Evolutionary conservation across 2,888 invertebrate genomes (phyloP), one percentile per base, ranked within the genome.

Genomic region (Drosophila neonasuta): DNA sequence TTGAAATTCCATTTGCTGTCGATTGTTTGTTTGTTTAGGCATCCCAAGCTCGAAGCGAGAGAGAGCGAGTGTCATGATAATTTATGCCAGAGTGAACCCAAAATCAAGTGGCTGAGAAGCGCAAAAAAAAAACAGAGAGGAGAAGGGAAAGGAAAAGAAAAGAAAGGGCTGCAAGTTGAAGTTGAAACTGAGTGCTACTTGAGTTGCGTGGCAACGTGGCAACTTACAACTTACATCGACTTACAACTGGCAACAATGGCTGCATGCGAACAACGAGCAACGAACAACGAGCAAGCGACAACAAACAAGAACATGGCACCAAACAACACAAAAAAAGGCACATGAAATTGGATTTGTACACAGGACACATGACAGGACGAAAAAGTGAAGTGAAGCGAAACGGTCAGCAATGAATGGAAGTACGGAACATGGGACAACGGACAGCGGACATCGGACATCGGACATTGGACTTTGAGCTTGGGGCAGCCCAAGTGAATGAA

Each of bases 311-410:
- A 55, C 49, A 58, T 48, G 39, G 36, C 41, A 44, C 45, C 20
- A 44, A 32, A 45, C 30, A 48, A 55, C 51, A 49, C 32, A 32
- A 44, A 60, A 66, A 60, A 67, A 67, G 60, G 63, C 56, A 63
- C 50, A 66, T 72, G 51, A 79, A 80, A 84, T 80, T 75, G 66
- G 71, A 84, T 81, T 81, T 73, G 68, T 65, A 64, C 65, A 61
- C 50, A 77, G 64, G 67, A 64, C 71, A 64, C 71, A 82, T 65
- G 65, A 54, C 42, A 58, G 44, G 39, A 46, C 56, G 56, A 56
- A 39, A 34, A 41, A 41, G 63, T 36, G 48, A 48, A 60, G 54
- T 46, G 59, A 60, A 48, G 44, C 46, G 54, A 56, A 70, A 30
- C 57, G 57, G 52, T 30, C 64, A 45, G 50, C 39, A 59, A 59